Base-by-base conservation (phyloP, 2,113 vertebrate species). In the Callocephalon fimbriatum region DNA sequence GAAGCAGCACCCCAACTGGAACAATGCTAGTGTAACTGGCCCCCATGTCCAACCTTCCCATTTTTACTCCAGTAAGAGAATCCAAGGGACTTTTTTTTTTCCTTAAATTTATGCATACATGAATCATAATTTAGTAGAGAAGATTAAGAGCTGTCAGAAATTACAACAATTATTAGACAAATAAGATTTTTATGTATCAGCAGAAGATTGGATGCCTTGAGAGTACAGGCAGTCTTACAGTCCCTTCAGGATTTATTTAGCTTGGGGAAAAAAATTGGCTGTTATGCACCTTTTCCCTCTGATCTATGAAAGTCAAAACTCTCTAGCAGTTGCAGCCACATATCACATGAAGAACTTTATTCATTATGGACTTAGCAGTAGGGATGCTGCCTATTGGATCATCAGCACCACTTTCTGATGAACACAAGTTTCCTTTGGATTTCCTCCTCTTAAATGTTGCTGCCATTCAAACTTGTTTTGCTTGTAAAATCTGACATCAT, bases 401-500 rank as follows among this genome's bases (percentile, higher is more conserved):
- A 61, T 50, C 75, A 77, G 65, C 45, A 80, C 16, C 7, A 37
- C 35, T 80, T 67, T 62, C 21, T 66, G 27, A 40, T 59, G 21
- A 91, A 62, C n/a, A 3, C 1, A 47, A 5, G 6, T 88, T 95
- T 88, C 32, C 29, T 86, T 42, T 83, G 74, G 31, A 45, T 87
- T 82, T 70, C 35, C 8, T 86, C 14, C 35, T 73, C 32, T 86
- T 38, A 44, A 83, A 31, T 6, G 10, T 12, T 77, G 37, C 59
- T 71, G 58, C 21, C 72, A 59, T 35, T 93, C 75, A 47, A 4
- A 48, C 35, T 71, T 76, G 66, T 93, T 96, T 79, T 78, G 31
- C 70, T 53, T 45, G 27, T 86, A 74, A 61, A 61, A 32, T 45
- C 44, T 94, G 86, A 84, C 86, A 85, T 93, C 61, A 90, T 84